Conservation (phyloP, 2,113 vertebrate genomes). For the Leptobrachium ailaonicum region DNA sequence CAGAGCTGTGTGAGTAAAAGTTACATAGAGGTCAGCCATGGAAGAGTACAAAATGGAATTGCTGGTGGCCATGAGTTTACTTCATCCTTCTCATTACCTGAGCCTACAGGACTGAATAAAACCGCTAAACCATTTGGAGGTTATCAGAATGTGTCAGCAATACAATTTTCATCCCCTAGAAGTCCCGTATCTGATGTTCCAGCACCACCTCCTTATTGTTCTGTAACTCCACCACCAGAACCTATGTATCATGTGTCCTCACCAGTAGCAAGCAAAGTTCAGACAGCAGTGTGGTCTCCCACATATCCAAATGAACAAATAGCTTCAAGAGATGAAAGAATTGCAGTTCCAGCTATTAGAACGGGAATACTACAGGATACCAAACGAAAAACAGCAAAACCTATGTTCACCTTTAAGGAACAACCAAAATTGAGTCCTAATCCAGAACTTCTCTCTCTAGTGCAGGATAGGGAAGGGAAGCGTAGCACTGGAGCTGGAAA, state of each 20-base stretch:
- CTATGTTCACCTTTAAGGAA: conserved; percentile 96
- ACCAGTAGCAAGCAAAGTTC: conserved; percentile 56
- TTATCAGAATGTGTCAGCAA: conserved; percentile 65
- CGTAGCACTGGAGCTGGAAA: conserved; percentile 71
- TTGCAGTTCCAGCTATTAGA: conserved; percentile 87
- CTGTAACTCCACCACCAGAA: conserved; percentile 68
- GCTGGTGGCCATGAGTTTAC: conserved; percentile 53
- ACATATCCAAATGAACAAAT: conserved; percentile 80
- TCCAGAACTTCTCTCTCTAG: conserved; percentile 87
- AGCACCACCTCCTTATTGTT: conserved; percentile 70
- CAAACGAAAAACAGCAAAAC: conserved; percentile 77
- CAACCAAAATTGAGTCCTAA: conserved; percentile 88
- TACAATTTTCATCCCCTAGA: conserved; percentile 70
- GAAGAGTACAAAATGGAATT: conserved; percentile 74
- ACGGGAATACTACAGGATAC: conserved; percentile 86
- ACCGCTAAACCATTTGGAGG: conserved; percentile 84
- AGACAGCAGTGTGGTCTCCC: conserved; percentile 72
- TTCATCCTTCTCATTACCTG: conserved; percentile 64
- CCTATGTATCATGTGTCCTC: conserved; percentile 67
- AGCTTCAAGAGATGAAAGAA: conserved; percentile 92
- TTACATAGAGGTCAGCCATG: conserved; percentile 74
- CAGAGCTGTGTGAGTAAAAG: conserved; percentile 66
- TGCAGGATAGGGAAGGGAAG: conserved; percentile 81
- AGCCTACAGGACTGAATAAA: conserved; percentile 70
- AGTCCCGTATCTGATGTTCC: conserved; percentile 76